phyloP scores from a whole-genome alignment of 2,797 vertebrate genomes.

The Sebastes ruberrimus region DNA sequence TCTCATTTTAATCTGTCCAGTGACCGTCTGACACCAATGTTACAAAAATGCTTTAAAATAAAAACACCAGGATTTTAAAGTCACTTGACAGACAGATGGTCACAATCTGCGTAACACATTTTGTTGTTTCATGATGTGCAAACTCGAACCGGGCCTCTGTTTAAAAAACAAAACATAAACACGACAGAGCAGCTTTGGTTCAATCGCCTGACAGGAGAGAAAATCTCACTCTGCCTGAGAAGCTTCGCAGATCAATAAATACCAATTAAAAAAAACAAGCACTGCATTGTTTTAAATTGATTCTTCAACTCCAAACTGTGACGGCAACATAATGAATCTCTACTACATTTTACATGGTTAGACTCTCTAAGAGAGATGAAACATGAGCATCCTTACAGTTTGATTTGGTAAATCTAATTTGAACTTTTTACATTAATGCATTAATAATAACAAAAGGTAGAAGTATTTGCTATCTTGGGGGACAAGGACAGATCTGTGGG shows the following conservation, averaged over 20 bases:
- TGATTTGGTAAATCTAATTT: slow-evolving; percentile 4
- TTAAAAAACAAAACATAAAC: neutral
- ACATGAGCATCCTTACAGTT: neutral
- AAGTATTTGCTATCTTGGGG: neutral
- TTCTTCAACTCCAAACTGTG: neutral
- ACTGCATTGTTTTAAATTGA: neutral
- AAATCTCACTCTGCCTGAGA: slow-evolving; percentile 15
- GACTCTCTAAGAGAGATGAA: neutral
- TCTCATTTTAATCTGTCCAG: neutral
- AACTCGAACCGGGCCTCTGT: slow-evolving; percentile 4
- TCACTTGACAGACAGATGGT: neutral
- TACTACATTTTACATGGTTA: neutral
- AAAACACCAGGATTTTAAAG: neutral
- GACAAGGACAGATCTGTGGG: neutral
- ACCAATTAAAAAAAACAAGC: neutral
- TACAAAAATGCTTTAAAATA: neutral
- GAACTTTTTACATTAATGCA: neutral
- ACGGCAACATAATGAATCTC: neutral
- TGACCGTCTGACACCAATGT: neutral
- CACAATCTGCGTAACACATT: slow-evolving; percentile 2
- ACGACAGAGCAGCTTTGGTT: slow-evolving; percentile 50
- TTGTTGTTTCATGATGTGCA: slow-evolving; percentile 37
- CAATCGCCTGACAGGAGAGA: slow-evolving; percentile 1
- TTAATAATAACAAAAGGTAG: neutral
- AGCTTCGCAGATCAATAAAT: slow-evolving; percentile 44